Conservation (phyloP, 2,797 vertebrate genomes). For the Sebastes cheni region DNA sequence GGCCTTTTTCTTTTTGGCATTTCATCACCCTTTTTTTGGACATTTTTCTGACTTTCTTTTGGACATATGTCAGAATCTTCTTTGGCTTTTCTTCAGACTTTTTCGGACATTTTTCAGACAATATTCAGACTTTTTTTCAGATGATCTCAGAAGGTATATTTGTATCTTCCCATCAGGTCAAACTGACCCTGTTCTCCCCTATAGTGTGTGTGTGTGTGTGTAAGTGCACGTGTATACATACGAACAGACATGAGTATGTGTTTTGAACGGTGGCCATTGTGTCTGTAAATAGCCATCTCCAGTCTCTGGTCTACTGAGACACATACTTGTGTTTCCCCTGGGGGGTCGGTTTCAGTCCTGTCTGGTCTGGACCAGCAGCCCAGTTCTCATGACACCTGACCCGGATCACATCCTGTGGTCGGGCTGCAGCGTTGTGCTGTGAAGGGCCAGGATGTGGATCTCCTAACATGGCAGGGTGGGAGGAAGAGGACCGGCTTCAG, state of each 20-base stretch:
- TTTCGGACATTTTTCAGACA: not conserved
- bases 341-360: constrained; percentile 40
- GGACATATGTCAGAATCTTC: too few relatives aligned
- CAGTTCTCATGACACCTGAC: constrained; percentile 78
- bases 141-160: not conserved
- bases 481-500: not conserved
- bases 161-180: not conserved
- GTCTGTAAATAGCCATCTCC: constrained; percentile 56
- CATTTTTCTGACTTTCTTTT: too few relatives aligned
- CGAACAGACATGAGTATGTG: not conserved
- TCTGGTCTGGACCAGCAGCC: constrained; percentile 53
- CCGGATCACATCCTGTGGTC: constrained; percentile 66
- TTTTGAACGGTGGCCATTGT: constrained; percentile 42
- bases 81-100: too few relatives aligned
- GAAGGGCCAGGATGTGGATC: not conserved
- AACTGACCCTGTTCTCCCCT: not conserved
- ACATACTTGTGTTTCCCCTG: constrained; percentile 55
- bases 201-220: not conserved
- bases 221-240: not conserved
- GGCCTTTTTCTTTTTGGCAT: too few relatives aligned
- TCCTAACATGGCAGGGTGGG: constrained; percentile 4
- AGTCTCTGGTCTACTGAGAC: constrained; percentile 42
- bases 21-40: too few relatives aligned
- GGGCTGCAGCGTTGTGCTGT: not conserved
- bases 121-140: not conserved